Percentiles rank a stretch among this genome's conserved stretches.
These are phyloP conservation scores for Graphium colonna DNA, from an alignment of 2,888 invertebrate species.

Conservation along the genomic window DNA sequence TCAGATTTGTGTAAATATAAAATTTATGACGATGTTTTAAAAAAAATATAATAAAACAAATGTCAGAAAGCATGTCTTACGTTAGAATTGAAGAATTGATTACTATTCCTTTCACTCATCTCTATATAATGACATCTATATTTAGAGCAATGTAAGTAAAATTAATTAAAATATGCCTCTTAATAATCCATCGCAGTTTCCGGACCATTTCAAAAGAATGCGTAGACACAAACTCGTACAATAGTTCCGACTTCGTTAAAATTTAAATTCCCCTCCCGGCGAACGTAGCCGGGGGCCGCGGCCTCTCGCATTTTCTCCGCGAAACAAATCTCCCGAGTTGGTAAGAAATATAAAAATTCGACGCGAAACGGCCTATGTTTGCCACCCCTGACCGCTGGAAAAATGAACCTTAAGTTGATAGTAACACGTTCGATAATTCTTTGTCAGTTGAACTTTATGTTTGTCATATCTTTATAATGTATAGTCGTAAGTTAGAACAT, in stretches of 20 bases:
- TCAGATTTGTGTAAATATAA: too few relatives aligned
- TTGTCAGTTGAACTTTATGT: conserved; percentile 7
- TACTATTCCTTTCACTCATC: too few relatives aligned
- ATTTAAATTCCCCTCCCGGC: conserved; percentile 9
- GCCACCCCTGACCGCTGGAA: conserved; percentile 22
- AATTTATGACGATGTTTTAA: too few relatives aligned
- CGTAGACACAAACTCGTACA: conserved; percentile 1
- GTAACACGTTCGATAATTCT: conserved; percentile 33
- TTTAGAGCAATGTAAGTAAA: too few relatives aligned
- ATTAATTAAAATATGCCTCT: too few relatives aligned
- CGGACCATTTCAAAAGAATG: neutral
- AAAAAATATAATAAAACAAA: too few relatives aligned
- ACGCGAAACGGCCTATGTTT: conserved; percentile 50
- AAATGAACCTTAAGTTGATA: conserved; percentile 32
- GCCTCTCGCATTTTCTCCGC: conserved; percentile 49
- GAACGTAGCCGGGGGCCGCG: conserved; percentile 34
- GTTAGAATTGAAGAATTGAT: too few relatives aligned
- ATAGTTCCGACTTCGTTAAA: conserved; percentile 13
- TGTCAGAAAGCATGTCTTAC: too few relatives aligned
- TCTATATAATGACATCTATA: too few relatives aligned
- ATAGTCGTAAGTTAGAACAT: neutral
- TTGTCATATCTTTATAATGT: too few relatives aligned
- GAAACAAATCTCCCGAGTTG: conserved; percentile 60
- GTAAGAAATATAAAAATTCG: conserved; percentile 67
- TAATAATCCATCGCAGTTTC: too few relatives aligned